Evolutionary conservation across 2,113 vertebrate genomes (phyloP).

Genomic region (Microtus pennsylvanicus): DNA sequence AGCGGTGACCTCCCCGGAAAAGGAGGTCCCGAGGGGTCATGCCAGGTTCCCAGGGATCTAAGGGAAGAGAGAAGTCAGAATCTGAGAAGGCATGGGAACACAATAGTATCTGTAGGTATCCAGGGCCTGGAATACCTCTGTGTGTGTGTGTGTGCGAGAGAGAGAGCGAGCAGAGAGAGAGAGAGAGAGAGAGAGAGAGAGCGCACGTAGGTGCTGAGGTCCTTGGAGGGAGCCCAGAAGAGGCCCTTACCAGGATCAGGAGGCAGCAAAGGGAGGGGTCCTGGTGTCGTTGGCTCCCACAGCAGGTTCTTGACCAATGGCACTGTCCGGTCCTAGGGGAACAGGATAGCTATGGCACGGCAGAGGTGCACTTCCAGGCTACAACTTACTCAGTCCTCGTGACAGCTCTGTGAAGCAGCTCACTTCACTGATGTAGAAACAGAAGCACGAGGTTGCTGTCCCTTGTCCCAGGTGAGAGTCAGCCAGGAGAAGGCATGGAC

Average conservation of each 20-base stretch:
- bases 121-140: not conserved
- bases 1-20: conserved; percentile 62
- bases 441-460: not conserved
- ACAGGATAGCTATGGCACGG: not conserved
- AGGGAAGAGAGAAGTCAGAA: not conserved
- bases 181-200: no score
- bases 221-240: no score
- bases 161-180: no score
- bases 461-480: not conserved
- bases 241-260: conserved; percentile 67
- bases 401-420: not conserved
- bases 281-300: conserved; percentile 64
- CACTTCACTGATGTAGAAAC: not conserved
- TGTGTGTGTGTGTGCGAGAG: not conserved
- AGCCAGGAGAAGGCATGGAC: not conserved
- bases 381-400: no score
- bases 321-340: not conserved
- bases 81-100: not conserved
- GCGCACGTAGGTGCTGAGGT: not conserved
- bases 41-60: conserved; percentile 79
- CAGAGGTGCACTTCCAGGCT: accelerated
- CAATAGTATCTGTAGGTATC: not conserved
- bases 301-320: not conserved
- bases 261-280: conserved; percentile 75
- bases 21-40: conserved; percentile 72